Conservation (phyloP, 2,888 invertebrate species). For the Sesia apiformis region DNA sequence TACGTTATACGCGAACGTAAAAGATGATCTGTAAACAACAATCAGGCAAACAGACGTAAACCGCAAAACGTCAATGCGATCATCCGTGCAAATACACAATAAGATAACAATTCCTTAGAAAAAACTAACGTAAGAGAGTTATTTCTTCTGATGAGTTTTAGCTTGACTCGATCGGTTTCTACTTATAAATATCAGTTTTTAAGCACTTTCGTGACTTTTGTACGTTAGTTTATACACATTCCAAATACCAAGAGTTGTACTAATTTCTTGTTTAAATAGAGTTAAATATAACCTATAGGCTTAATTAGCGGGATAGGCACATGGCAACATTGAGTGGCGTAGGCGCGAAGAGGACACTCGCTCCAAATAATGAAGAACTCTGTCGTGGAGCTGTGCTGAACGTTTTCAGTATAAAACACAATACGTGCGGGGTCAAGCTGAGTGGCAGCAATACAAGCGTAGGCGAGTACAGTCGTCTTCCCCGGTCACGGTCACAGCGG, state of each 20-base stretch:
- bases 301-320: slow-evolving; percentile 63
- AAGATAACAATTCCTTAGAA: background rate
- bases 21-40: slow-evolving; percentile 35
- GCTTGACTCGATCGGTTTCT: background rate
- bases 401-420: slow-evolving; percentile 10
- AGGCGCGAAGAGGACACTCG: slow-evolving; percentile 37
- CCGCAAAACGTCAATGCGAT: slow-evolving; percentile 21
- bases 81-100: slow-evolving; percentile 16
- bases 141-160: no score
- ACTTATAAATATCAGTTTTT: background rate
- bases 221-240: background rate
- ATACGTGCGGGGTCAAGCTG: slow-evolving; percentile 22
- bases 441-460: slow-evolving; percentile 21
- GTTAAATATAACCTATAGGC: slow-evolving; percentile 67
- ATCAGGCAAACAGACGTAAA: slow-evolving; percentile 35
- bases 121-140: no score
- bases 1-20: slow-evolving; percentile 1
- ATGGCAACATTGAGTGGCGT: slow-evolving; percentile 32
- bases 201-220: background rate
- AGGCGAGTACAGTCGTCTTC: slow-evolving; percentile 41
- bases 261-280: slow-evolving; percentile 44
- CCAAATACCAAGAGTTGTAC: slow-evolving; percentile 9
- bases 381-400: slow-evolving; percentile 17
- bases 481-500: slow-evolving; percentile 28
- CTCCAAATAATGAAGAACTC: slow-evolving; percentile 27